Base-by-base conservation (phyloP, 2,888 invertebrate genomes). In the Drosophila cognata region DNA sequence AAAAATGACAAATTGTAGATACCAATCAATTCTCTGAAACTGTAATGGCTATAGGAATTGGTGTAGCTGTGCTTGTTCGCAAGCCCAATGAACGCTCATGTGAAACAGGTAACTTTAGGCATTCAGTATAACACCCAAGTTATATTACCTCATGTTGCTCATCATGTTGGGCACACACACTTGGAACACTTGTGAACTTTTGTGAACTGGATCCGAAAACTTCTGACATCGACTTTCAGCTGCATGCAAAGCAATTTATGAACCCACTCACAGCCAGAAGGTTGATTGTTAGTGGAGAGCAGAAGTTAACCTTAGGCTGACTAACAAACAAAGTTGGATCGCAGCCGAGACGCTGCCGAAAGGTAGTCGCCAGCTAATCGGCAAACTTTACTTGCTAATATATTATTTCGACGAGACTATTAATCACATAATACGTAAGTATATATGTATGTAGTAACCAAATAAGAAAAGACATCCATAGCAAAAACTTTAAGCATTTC, bases 341-440 rank as follows among this genome's bases (percentile, higher is more conserved):
- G 67, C 52, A 60, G 59, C n/a, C 36, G 56, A 28, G 31, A 36
- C 36, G 13, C 28, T 56, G 57, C 21, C 31, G 21, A 67, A 53
- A 33, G 48, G 48, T 50, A 52, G 56, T 63, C 43, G 77, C 64
- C 48, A 76, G 70, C 84, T 86, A 88, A 88, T 88, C 85, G 88
- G 67, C 74, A 85, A 86, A 86, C 83, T 85, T 86, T 79, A 83
- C 71, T 73, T 74, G 81, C 76, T 84, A 82, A 85, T 87, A 84
- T 85, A 84, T 86, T 77, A 76, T 73, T 66, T 79, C 65, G 74
- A 66, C 71, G 58, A 59, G 80, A 65, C 82, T 69, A 87, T 87
- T 82, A 87, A 88, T 87, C 88, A 86, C 79, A 71, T 65, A 73
- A 53, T 57, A 41, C 29, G 48, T 46, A 48, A 48, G 52, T 46